Base-by-base conservation (phyloP, 1,140 invertebrate genomes). In the Gryon sp. region DNA sequence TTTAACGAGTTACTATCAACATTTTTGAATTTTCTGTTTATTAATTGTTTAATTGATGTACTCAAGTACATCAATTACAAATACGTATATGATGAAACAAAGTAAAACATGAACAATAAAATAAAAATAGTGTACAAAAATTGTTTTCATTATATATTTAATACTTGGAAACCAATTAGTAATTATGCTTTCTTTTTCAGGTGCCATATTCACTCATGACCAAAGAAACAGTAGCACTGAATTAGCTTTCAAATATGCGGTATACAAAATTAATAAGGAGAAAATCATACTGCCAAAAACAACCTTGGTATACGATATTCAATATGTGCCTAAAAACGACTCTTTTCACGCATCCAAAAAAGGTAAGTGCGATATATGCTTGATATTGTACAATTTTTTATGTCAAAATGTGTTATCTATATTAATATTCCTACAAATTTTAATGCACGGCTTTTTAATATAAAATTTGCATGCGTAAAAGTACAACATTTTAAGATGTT, bases 181-280 rank as follows among this genome's bases (percentile, higher is more conserved):
- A n/a, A n/a, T n/a, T 32, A 12, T 34, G 2, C 32, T 12, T 30
- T 36, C 12, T 48, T 43, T 84, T 82, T 14, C 84, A 92, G 92
- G 92, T 80, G 91, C 91, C 16, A 90, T 92, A 81, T 92, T 92
- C 82, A 91, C 91, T 63, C 90, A 92, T 83, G 91, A 92, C 81
- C 91, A 92, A 86, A 90, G 90, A 80, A 91, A 92, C 83, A 91
- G 91, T 70, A 89, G 90, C 72, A 90, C 90, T 6, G 92, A 93
- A 83, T 82, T 92, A 78, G 92, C 92, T 45, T 93, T 93, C 86
- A 92, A 92, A 78, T 93, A 93, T 84, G 92, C 92, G 11, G 91
- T 93, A 5, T 90, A 92, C 82, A 90, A 90, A 62, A 92, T 93
- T 65, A 93, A 93, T 85, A 90, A 90, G 50, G 91, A 93, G 78